A percentile compares a stretch with the other conserved stretches of the same genome.
Conservation (phyloP, 2,113 vertebrate species). For the Ammodytes marinus region DNA sequence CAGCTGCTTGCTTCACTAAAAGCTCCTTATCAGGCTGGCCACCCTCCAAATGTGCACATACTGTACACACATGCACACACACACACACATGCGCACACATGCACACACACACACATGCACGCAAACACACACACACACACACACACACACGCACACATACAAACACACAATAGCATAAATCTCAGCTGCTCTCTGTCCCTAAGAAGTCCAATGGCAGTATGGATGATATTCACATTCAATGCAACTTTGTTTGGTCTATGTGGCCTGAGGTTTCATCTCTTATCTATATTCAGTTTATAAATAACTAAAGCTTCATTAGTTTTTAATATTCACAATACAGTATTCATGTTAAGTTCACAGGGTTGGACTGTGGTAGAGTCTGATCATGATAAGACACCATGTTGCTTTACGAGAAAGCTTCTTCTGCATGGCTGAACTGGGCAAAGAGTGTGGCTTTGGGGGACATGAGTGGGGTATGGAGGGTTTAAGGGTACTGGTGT, state of each 20-base stretch:
- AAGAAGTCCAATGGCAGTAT: neutral
- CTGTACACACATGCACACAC: neutral
- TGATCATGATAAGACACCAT: too few species aligned
- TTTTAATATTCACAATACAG: too few species aligned
- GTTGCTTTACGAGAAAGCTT: too few species aligned
- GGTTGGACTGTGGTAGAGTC: neutral
- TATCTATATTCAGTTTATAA: neutral
- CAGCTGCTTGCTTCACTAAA: constrained; percentile 37
- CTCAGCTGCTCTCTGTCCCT: neutral
- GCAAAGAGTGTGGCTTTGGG: too few species aligned
- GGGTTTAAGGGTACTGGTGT: too few species aligned
- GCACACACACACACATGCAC: neutral
- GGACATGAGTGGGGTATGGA: too few species aligned
- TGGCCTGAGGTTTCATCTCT: constrained; percentile 6
- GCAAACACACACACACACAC: too few species aligned
- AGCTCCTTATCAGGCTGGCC: constrained; percentile 25
- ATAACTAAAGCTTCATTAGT: neutral
- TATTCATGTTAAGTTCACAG: neutral
- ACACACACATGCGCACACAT: neutral
- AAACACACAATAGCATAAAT: neutral
- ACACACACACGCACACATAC: too few species aligned
- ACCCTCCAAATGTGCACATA: neutral
- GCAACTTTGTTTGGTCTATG: neutral
- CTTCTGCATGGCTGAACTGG: too few species aligned
- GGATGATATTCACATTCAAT: too few species aligned